Evolutionary conservation across 2,113 vertebrate species (phyloP).

Genomic region (Hypomesus transpacificus): DNA sequence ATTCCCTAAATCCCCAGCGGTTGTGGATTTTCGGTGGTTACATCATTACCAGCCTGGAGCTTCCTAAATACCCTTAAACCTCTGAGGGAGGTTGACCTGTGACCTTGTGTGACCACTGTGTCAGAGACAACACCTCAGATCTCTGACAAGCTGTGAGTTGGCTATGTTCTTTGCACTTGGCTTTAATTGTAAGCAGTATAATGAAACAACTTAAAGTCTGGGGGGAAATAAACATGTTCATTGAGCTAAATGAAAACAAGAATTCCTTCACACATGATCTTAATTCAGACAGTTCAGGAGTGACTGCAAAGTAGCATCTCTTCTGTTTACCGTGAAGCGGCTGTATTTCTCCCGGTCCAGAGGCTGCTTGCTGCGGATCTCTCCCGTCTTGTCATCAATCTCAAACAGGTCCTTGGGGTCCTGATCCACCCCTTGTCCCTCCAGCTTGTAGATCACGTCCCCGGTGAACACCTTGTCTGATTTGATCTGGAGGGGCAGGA

Average conservation of each 20-base stretch:
- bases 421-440: slow-evolving; percentile 91
- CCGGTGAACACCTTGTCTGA: slow-evolving; percentile 89
- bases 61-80: slow-evolving; percentile 54
- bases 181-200: background rate
- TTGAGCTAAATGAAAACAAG: too few relatives aligned
- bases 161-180: background rate
- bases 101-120: slow-evolving; percentile 28
- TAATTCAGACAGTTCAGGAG: too few relatives aligned
- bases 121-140: slow-evolving; percentile 33
- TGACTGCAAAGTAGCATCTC: too few relatives aligned
- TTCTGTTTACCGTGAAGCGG: slow-evolving; percentile 79
- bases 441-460: slow-evolving; percentile 91
- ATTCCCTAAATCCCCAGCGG: too few relatives aligned
- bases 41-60: background rate
- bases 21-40: too few relatives aligned
- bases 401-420: slow-evolving; percentile 88
- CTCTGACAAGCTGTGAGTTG: too few relatives aligned
- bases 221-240: too few relatives aligned
- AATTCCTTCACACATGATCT: too few relatives aligned
- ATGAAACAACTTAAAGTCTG: too few relatives aligned
- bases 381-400: slow-evolving; percentile 86
- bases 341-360: slow-evolving; percentile 88
- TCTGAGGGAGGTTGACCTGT: slow-evolving; percentile 46
- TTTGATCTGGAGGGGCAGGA: slow-evolving; percentile 78
- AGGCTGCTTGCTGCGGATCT: slow-evolving; percentile 82